These are phyloP conservation scores for Taxidea taxus DNA, from an alignment of 2,113 vertebrate genomes.

Conservation along the genomic window DNA sequence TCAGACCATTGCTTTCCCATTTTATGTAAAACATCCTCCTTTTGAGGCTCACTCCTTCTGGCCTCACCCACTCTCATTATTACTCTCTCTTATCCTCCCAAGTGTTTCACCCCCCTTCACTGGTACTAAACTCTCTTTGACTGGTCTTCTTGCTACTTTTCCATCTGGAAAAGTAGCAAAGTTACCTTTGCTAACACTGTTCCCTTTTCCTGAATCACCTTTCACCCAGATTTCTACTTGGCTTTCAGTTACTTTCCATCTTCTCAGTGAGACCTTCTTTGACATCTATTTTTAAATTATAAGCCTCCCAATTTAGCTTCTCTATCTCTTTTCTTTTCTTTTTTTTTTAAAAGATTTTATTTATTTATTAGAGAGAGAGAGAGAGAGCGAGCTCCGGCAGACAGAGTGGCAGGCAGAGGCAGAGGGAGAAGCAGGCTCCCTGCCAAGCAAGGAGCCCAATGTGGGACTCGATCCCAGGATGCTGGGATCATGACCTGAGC, in stretches of 20 bases:
- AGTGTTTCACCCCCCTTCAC: not conserved
- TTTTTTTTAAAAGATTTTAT: too few species aligned
- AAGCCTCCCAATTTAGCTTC: not conserved
- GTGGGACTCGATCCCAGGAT: too few species aligned
- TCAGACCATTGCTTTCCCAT: not conserved
- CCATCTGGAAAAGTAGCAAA: too few species aligned
- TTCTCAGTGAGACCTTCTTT: not conserved
- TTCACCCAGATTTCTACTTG: not conserved
- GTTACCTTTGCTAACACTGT: not conserved
- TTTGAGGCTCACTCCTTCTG: not conserved
- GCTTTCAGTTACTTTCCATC: not conserved
- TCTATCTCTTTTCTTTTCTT: not conserved
- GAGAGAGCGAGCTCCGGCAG: too few species aligned
- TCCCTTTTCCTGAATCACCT: not conserved
- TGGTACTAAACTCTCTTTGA: not conserved
- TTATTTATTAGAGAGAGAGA: too few species aligned
- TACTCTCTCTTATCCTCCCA: not conserved
- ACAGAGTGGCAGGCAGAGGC: too few species aligned
- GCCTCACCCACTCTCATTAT: not conserved
- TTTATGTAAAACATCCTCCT: not conserved
- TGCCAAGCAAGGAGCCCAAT: too few species aligned
- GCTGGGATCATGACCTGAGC: too few species aligned
- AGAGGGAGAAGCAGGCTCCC: too few species aligned
- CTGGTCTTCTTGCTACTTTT: not conserved
- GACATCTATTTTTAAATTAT: not conserved